Percentiles rank a stretch among this genome's conserved stretches.
phyloP scores from a whole-genome alignment of 2,888 invertebrate species.

The Archaeoteleia sp. region DNA sequence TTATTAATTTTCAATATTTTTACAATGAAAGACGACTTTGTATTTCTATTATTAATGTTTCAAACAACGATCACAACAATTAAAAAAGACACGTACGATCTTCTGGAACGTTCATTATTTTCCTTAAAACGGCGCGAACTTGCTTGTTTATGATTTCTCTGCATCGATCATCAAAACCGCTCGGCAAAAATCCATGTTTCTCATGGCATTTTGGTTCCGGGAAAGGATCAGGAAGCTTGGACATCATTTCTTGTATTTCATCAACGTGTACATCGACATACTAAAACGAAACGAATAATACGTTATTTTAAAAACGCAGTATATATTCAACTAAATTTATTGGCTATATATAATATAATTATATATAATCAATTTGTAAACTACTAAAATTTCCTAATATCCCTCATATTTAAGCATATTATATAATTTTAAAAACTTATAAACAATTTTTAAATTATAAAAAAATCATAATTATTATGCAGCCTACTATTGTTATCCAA shows the following conservation, averaged over 20 bases:
- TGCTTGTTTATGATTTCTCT: conserved; percentile 84
- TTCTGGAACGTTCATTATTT: conserved; percentile 71
- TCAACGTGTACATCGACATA: conserved; percentile 87
- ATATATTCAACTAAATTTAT: background rate
- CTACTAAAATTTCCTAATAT: no score
- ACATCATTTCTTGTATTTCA: conserved; percentile 86
- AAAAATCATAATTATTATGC: background rate
- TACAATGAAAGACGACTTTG: no score
- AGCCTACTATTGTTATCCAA: background rate
- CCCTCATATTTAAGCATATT: no score
- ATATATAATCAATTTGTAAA: no score
- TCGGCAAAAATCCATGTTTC: conserved; percentile 87
- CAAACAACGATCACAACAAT: no score
- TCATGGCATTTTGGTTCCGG: conserved; percentile 81
- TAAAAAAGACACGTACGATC: conserved; percentile 67
- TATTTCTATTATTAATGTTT: no score
- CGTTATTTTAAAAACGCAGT: background rate
- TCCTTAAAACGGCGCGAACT: conserved; percentile 77
- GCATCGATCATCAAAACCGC: conserved; percentile 81
- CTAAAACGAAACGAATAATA: conserved; percentile 69
- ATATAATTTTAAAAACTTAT: no score
- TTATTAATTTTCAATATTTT: no score
- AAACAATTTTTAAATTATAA: no score
- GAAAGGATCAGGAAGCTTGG: conserved; percentile 79
- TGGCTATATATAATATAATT: no score